Evolutionary conservation across 1,140 invertebrate species (phyloP).

Genomic region (Bombus sylvicola): DNA sequence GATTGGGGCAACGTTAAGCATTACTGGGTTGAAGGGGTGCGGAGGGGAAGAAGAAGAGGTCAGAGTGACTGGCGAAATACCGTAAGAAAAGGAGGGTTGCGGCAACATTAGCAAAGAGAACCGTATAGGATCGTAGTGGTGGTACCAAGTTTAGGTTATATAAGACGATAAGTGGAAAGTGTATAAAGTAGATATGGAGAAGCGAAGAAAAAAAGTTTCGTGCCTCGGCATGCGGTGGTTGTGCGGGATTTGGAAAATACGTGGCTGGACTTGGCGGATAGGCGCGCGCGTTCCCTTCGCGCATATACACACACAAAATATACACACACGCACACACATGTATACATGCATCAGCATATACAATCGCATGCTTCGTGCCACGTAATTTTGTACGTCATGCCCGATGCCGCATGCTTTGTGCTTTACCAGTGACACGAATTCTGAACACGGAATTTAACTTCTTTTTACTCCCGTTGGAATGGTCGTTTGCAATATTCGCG

Average conservation of each 20-base stretch:
- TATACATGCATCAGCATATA: slow-evolving; percentile 47
- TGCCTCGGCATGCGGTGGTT: slow-evolving; percentile 66
- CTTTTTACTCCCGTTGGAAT: slow-evolving; percentile 5
- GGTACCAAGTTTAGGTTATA: slow-evolving; percentile 50
- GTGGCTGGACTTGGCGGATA: not conserved
- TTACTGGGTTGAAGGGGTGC: slow-evolving; percentile 29
- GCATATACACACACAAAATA: not conserved
- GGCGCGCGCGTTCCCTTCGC: not conserved
- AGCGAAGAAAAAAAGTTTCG: slow-evolving; percentile 62
- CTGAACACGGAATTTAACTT: slow-evolving; percentile 52
- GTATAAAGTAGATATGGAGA: slow-evolving; percentile 66
- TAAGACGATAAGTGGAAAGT: slow-evolving; percentile 67
- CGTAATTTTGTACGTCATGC: slow-evolving; percentile 54
- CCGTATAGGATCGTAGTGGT: slow-evolving; percentile 38
- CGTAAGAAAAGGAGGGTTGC: slow-evolving; percentile 20
- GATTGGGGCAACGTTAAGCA: slow-evolving; percentile 59
- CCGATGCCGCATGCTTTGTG: slow-evolving; percentile 50
- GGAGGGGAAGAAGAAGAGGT: not conserved
- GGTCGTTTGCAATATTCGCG: slow-evolving; percentile 6
- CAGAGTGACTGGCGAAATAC: slow-evolving; percentile 37
- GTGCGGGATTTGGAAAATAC: slow-evolving; percentile 45
- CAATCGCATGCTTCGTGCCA: slow-evolving; percentile 53
- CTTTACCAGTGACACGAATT: slow-evolving; percentile 60
- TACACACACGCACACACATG: not conserved
- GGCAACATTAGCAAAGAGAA: slow-evolving; percentile 63